Base-by-base conservation (phyloP, 2,797 vertebrate species). In the Muraenolepis orangiensis region DNA sequence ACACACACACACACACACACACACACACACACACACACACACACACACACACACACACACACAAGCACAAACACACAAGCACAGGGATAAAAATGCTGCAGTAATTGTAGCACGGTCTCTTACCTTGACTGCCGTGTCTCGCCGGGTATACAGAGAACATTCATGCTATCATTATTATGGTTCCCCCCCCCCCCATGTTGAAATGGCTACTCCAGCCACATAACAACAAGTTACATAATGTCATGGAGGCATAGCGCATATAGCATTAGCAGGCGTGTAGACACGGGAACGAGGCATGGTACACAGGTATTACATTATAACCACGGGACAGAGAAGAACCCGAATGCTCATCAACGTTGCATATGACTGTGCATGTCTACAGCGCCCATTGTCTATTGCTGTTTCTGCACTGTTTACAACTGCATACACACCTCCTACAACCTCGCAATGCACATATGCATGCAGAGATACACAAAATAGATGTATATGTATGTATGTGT, bases 1-100 rank as follows among this genome's bases (percentile, higher is more conserved):
- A 68, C 66, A 68, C 28, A 68, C 6, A 68, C 66, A 0, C 26
- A 31, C 66, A 31, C 28, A 68, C n/a, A 30, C 29, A 20, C 66
- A 68, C 28, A 68, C 66, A 30, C 66, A 29, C 1, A 68, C 30
- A 31, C 28, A 98, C 96, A 98, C 98, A 98, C 96, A 93, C 94
- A 92, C 88, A 92, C 94, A 94, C 94, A 96, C 96, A 81, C 80
- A 81, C 26, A 84, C 78, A 69, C 66, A 75, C 80, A 72, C 76
- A 73, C 76, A 64, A 77, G 78, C 74, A 67, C 72, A 71, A 77
- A 73, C 30, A 57, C 75, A 70, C 31, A 40, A 80, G 70, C 80
- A 84, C 80, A 73, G 72, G 30, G 68, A 20, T 42, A 32, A 75
- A 61, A 57, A 57, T n/a, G 46, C 46, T 20, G n/a, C 46, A 57